Base-by-base conservation (phyloP, 1,140 invertebrate species). In the Diploscapter pachys region DNA sequence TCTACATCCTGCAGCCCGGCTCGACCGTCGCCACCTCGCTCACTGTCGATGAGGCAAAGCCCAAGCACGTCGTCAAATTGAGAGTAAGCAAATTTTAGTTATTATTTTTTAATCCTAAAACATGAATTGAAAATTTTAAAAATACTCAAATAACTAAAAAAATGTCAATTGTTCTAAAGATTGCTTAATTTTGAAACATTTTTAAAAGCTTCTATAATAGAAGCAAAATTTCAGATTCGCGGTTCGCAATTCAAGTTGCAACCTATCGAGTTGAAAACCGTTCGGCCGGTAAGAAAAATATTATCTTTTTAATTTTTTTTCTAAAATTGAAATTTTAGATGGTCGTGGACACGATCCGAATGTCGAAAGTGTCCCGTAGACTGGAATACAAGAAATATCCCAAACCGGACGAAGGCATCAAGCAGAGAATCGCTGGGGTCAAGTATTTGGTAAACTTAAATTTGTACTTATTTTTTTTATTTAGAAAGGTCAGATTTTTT, bases 1-100 rank as follows among this genome's bases (percentile, higher is more conserved):
- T 94, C 80, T 91, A 89, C 85, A 91, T 98, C 62, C 89, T 90
- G n/a, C 96, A 98, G 86, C 96, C 96, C 70, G 95, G 92, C 5
- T 97, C 94, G 84, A 92, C 95, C 8, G 92, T 99, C 3, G 95
- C 93, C 4, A 99, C 96, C 2, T 98, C 96, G 0, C 85, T 99
- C 48, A 91, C 91, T 80, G 89, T 91, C 65, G 95, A 93, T 63
- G 96, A 99, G 89, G 88, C 92, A 4, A 87, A 90, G 3, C 87
- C 88, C 3, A 99, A 99, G 86, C 90, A 95, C 79, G 90, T 94
- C 80, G 94, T 90, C 4, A 78, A 98, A 1, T 85, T 99, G 3
- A 88, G 90, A 56, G 95, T 76, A 52, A 3, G 8, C 13, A 0
- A 31, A 31, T 31, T 5, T 63, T 70, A 5, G 63, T 5, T 70